Percentiles rank a stretch among this genome's conserved stretches.
Evolutionary conservation across 2,888 invertebrate genomes (phyloP).

Genomic region (Melanchra persicariae): DNA sequence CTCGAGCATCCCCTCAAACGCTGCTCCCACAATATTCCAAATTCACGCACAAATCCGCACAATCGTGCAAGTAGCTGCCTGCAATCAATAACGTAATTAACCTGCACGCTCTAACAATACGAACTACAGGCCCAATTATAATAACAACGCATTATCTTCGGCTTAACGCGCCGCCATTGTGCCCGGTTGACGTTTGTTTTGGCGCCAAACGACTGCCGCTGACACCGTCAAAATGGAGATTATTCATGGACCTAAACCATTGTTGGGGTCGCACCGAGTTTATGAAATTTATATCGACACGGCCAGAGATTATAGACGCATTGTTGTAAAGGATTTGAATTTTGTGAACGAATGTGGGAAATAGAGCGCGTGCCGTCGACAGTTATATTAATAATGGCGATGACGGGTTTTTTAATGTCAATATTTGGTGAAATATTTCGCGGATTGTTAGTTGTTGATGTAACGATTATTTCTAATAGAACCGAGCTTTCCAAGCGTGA

Average conservation of each 20-base stretch:
- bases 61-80: constrained; percentile 34
- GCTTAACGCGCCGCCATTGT: constrained; percentile 70
- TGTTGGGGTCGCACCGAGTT: constrained; percentile 65
- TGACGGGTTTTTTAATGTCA: constrained; percentile 56
- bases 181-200: constrained; percentile 68
- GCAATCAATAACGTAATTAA: constrained; percentile 64
- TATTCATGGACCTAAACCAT: constrained; percentile 70
- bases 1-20: neutral
- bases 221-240: constrained; percentile 71
- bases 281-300: constrained; percentile 72
- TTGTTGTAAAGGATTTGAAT: constrained; percentile 70
- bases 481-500: neutral
- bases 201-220: constrained; percentile 69
- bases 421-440: constrained; percentile 57
- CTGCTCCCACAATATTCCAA: neutral
- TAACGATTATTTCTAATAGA: constrained; percentile 4
- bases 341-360: constrained; percentile 68
- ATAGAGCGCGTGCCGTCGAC: constrained; percentile 67
- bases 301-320: constrained; percentile 67
- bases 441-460: constrained; percentile 12
- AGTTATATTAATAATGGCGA: constrained; percentile 66
- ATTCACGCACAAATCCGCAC: constrained; percentile 43
- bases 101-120: constrained; percentile 64
- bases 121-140: constrained; percentile 65
- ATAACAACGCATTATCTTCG: constrained; percentile 68